phyloP scores from a whole-genome alignment of 2,888 invertebrate genomes.

The Dicyrtoma fusca region DNA sequence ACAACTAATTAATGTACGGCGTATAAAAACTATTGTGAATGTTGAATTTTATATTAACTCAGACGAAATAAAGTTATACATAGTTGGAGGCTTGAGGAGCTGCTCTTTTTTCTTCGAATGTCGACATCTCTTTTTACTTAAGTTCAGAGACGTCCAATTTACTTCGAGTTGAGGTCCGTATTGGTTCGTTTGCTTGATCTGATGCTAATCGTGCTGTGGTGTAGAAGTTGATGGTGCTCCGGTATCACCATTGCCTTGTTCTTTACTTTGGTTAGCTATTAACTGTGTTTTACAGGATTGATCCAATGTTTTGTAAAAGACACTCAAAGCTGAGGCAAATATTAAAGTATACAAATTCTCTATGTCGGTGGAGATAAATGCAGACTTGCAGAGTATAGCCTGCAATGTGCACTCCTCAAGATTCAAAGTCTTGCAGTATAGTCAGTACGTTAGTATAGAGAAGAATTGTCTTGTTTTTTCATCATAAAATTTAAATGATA shows the following conservation, averaged over 20 bases:
- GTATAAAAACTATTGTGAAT: too few species aligned
- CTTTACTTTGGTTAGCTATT: conserved; percentile 12
- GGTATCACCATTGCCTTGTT: conserved; percentile 11
- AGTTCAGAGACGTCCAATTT: conserved; percentile 24
- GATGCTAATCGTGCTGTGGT: conserved; percentile 30
- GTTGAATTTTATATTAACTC: not conserved
- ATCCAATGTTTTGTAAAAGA: not conserved
- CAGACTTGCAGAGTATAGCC: too few species aligned
- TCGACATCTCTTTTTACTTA: not conserved
- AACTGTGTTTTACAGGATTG: conserved; percentile 1
- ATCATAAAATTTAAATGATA: conserved; percentile 18
- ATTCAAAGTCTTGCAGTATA: not conserved
- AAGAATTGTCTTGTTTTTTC: conserved; percentile 16
- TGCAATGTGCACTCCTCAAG: too few species aligned
- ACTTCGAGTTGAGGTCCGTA: conserved; percentile 27
- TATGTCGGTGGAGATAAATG: conserved; percentile 1
- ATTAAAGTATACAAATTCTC: not conserved
- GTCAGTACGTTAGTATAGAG: conserved; percentile 1
- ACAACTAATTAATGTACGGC: too few species aligned
- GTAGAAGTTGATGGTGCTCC: not conserved
- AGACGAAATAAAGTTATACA: too few species aligned
- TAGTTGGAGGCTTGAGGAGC: not conserved
- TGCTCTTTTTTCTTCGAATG: not conserved
- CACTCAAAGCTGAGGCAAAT: not conserved
- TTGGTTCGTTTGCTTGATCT: conserved; percentile 26